Evolutionary conservation across 2,113 vertebrate species (phyloP).

Genomic region (Machaerirhynchus nigripectus): DNA sequence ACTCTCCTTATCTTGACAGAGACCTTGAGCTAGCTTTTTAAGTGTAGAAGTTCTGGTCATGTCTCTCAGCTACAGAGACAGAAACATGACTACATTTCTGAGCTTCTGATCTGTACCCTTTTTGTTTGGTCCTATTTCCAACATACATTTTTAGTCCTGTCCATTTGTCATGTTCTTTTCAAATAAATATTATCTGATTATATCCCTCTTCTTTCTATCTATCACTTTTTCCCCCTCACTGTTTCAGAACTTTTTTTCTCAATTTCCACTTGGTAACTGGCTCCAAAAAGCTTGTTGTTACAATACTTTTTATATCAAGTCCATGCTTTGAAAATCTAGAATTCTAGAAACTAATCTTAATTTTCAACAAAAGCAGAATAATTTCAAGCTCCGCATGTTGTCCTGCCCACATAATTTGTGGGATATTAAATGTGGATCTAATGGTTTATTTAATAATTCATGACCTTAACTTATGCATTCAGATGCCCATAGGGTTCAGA

Average conservation of each 20-base stretch:
- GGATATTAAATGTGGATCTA: not conserved
- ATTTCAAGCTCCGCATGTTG: not conserved
- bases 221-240: fast-evolving
- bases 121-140: not conserved
- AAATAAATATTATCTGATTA: not conserved
- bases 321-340: not conserved
- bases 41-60: not conserved
- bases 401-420: not conserved
- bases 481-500: not conserved
- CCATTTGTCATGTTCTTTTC: not conserved
- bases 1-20: not conserved
- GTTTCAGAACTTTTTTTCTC: not conserved
- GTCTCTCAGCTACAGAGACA: not conserved
- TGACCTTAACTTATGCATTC: not conserved
- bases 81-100: not conserved
- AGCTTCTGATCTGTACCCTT: not conserved
- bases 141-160: not conserved
- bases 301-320: not conserved
- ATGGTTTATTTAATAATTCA: not conserved
- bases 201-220: not conserved
- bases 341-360: not conserved
- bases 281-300: not conserved
- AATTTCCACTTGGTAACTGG: not conserved
- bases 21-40: not conserved
- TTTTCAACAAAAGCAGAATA: not conserved